A percentile compares a stretch with the other conserved stretches of the same genome.
Conservation (phyloP, 2,888 invertebrate genomes). For the Azorinus chamasolen region DNA sequence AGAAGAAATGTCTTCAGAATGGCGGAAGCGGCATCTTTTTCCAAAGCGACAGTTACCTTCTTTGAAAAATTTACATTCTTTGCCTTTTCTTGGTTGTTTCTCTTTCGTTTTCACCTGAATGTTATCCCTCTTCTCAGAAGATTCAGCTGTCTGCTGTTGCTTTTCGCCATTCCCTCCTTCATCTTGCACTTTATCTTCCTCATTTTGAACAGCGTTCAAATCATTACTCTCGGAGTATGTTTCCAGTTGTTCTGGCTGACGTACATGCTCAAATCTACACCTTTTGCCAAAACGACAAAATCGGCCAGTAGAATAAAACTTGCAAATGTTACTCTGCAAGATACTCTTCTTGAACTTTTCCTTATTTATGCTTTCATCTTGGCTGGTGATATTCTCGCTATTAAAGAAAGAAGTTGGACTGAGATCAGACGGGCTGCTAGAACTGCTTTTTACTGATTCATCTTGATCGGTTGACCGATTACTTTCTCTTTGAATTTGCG, state of each 20-base stretch:
- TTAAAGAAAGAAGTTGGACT: not conserved
- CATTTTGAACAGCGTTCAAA: slow-evolving; percentile 8
- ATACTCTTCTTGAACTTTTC: slow-evolving; percentile 1
- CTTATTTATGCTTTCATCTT: slow-evolving; percentile 40
- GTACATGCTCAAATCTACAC: slow-evolving; percentile 68
- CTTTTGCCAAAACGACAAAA: slow-evolving; percentile 72
- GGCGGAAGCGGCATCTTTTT: slow-evolving; percentile 71
- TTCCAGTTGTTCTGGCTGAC: not conserved
- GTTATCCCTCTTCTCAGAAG: not conserved
- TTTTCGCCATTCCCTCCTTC: slow-evolving; percentile 42
- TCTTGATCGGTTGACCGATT: slow-evolving; percentile 11
- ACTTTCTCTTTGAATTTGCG: not conserved
- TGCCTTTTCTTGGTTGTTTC: slow-evolving; percentile 7
- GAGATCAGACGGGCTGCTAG: not conserved
- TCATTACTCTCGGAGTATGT: not conserved
- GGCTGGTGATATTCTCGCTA: not conserved
- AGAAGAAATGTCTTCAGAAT: slow-evolving; percentile 36
- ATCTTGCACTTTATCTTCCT: slow-evolving; percentile 23
- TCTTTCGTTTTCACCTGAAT: not conserved
- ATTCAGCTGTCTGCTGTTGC: not conserved
- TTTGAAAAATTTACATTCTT: slow-evolving; percentile 56
- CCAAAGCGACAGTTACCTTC: slow-evolving; percentile 73
- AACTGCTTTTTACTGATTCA: slow-evolving; percentile 48
- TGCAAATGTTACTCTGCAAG: slow-evolving; percentile 49
- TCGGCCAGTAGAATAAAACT: slow-evolving; percentile 60